Evolutionary conservation across 2,113 vertebrate genomes (phyloP), one percentile per base, ranked within the genome.

Genomic region (Alethe diademata): DNA sequence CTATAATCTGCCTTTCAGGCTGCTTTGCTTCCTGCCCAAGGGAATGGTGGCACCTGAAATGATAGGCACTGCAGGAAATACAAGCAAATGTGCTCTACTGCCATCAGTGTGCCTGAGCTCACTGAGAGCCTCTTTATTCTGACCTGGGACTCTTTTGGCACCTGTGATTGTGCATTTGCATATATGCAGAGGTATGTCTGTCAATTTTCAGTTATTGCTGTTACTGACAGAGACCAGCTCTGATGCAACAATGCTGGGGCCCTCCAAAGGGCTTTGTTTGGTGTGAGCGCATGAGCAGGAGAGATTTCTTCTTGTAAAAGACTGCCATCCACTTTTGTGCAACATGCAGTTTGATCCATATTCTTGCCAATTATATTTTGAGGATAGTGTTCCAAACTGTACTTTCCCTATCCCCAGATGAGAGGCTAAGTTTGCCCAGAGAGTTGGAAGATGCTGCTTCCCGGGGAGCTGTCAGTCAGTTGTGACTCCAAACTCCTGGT

Each of bases 191-290:
- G 42, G 35, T 78, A 11, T 13, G 3, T 36, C 56, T 71, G 51
- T 50, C 29, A 58, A 0, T 29, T 16, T 69, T 48, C 40, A n/a
- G 15, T 57, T 47, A 17, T 31, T 87, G 43, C 69, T 33, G 2
- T n/a, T 0, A 4, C 18, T 33, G 17, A 47, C 6, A 1, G 1
- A 45, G 6, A 14, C 20, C 43, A 19, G 18, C 36, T 43, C 42
- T 5, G 5, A 47, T 47, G 48, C 57, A 31, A 3, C 1, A 1
- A 15, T 36, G 16, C 29, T 0, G 0, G 9, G 12, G 42, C 20
- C 84, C 48, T 51, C 15, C 0, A 31, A 14, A 51, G 69, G 51
- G 12, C 64, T 62, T 45, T 61, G 20, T 56, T 78, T 56, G 28
- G 28, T 79, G 6, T 22, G 11, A 74, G 18, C 0, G 0, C 61